Evolutionary conservation across 2,113 vertebrate genomes (phyloP).

Genomic region (Tetrao urogallus): DNA sequence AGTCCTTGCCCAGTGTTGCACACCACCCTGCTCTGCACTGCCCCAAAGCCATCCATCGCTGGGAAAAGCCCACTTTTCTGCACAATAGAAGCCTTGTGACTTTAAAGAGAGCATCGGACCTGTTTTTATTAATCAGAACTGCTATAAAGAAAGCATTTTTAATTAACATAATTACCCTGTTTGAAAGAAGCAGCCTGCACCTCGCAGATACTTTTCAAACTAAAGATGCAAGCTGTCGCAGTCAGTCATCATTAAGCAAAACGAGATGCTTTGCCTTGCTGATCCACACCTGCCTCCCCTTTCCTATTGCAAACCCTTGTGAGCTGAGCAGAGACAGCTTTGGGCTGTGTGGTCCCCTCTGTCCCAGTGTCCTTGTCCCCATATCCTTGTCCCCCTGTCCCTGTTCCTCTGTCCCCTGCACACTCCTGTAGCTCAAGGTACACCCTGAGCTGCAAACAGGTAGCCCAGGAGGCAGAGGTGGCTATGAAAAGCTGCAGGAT

Average conservation of each 20-base stretch:
- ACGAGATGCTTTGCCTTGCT: conserved; percentile 10
- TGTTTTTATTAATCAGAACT: conserved; percentile 82
- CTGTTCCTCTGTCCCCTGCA: not conserved
- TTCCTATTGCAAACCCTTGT: not conserved
- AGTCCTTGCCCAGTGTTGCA: not conserved
- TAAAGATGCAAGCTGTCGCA: conserved; percentile 72
- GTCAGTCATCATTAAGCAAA: conserved; percentile 75
- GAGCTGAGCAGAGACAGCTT: not conserved
- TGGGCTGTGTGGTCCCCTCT: not conserved
- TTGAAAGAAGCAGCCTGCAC: conserved; percentile 72
- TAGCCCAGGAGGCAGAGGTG: not conserved
- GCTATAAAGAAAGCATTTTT: conserved; percentile 82
- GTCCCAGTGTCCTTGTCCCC: not conserved
- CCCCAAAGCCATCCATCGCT: conserved; percentile 65
- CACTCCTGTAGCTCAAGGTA: not conserved
- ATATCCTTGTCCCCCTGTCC: too few species aligned
- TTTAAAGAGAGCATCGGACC: conserved; percentile 77
- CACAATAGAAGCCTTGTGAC: conserved; percentile 75
- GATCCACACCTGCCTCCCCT: not conserved
- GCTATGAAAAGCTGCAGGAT: conserved; percentile 12
- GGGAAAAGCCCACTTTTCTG: conserved; percentile 65
- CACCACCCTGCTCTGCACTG: conserved; percentile 50
- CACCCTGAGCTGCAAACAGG: not conserved
- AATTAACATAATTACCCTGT: conserved; percentile 81
- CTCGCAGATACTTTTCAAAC: conserved; percentile 72